phyloP scores from a whole-genome alignment of 2,888 invertebrate genomes.

The Stenotaenia linearis region DNA sequence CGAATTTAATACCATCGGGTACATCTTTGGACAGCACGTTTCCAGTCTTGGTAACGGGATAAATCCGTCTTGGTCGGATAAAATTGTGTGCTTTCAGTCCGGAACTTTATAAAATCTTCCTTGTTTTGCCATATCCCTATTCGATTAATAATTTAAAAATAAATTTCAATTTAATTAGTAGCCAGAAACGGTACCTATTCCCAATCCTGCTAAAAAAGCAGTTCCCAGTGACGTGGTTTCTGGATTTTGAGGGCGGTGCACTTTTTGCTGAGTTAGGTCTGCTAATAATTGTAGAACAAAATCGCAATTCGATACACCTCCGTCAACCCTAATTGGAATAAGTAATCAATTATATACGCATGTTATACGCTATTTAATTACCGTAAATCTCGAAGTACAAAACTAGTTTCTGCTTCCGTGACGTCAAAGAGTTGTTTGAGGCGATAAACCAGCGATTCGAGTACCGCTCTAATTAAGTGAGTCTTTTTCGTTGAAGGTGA shows the following conservation, averaged over 20 bases:
- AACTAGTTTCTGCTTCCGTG: conserved; percentile 63
- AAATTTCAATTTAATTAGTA: too few species aligned
- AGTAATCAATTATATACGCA: conserved; percentile 32
- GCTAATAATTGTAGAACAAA: conserved; percentile 84
- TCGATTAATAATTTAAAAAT: too few species aligned
- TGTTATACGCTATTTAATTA: conserved; percentile 43
- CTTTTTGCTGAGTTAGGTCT: conserved; percentile 67
- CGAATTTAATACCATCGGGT: conserved; percentile 56
- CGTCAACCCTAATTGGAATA: conserved; percentile 67
- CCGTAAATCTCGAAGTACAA: conserved; percentile 53
- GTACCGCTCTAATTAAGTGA: conserved; percentile 73
- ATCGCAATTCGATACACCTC: conserved; percentile 92
- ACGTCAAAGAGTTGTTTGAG: conserved; percentile 70
- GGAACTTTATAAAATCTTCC: conserved; percentile 58
- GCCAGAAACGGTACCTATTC: too few species aligned
- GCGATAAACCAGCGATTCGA: conserved; percentile 80
- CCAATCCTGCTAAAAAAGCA: conserved; percentile 76
- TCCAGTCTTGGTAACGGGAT: conserved; percentile 53
- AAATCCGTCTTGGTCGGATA: conserved; percentile 48
- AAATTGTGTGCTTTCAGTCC: conserved; percentile 60
- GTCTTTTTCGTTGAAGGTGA: conserved; percentile 64
- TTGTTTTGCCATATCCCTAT: conserved; percentile 68
- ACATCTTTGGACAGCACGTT: conserved; percentile 56
- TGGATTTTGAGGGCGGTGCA: conserved; percentile 65
- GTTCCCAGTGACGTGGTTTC: conserved; percentile 84